phyloP scores from a whole-genome alignment of 2,113 vertebrate species.

The Rhabdomys dilectus region DNA sequence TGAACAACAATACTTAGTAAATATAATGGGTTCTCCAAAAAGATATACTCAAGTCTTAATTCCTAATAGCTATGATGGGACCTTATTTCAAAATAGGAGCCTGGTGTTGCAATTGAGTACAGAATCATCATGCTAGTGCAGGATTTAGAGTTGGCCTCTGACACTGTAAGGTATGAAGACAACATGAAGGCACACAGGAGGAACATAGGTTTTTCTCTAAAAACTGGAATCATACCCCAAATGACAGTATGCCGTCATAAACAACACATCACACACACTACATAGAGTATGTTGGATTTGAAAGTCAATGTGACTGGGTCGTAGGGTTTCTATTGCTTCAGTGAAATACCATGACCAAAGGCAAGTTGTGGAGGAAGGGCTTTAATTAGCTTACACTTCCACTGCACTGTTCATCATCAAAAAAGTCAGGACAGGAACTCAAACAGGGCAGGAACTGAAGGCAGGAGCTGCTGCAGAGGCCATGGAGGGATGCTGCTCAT shows the following conservation, averaged over 20 bases:
- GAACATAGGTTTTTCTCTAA: neutral
- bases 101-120: neutral
- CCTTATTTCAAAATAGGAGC: neutral
- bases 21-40: neutral
- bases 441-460: neutral
- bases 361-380: neutral
- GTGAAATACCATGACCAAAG: neutral
- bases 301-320: neutral
- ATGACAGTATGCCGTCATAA: neutral
- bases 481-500: neutral
- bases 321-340: neutral
- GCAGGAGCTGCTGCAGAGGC: neutral
- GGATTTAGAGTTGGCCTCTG: neutral
- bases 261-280: too few relatives aligned
- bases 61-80: neutral
- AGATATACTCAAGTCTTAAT: neutral
- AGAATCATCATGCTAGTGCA: neutral
- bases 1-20: neutral
- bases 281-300: neutral
- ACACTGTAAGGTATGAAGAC: neutral
- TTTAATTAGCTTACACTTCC: neutral
- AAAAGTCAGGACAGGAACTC: neutral
- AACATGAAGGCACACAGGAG: fast-evolving
- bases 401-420: neutral
- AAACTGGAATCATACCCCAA: neutral